A percentile compares a stretch with the other conserved stretches of the same genome.
phyloP scores from a whole-genome alignment of 2,113 vertebrate species.

The Orcinus orca region DNA sequence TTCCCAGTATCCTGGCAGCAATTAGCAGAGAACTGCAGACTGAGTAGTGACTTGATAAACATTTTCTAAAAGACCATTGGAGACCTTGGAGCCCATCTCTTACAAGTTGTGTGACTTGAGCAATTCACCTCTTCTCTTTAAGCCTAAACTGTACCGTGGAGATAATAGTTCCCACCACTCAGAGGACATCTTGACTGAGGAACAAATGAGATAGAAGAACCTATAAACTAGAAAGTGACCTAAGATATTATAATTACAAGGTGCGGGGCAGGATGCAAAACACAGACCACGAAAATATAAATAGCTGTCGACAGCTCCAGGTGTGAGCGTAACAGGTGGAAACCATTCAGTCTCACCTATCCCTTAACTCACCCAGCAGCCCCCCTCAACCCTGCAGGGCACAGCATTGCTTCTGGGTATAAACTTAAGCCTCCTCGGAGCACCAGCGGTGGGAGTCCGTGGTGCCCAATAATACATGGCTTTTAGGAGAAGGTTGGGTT shows the following conservation, averaged over 20 bases:
- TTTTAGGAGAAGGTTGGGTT: background rate
- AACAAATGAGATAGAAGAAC: background rate
- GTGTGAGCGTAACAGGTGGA: background rate
- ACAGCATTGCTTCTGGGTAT: background rate
- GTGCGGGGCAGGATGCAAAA: background rate
- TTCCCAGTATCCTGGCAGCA: background rate
- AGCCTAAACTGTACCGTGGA: background rate
- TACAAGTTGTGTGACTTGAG: background rate
- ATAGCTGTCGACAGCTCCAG: fast-evolving
- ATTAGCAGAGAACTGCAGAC: background rate
- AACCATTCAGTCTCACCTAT: background rate
- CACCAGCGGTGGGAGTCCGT: background rate
- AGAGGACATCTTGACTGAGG: background rate
- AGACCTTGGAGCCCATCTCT: background rate
- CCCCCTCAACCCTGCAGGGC: background rate
- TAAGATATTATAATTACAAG: background rate
- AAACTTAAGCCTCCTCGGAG: background rate
- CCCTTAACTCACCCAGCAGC: background rate
- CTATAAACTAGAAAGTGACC: background rate
- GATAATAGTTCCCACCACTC: background rate
- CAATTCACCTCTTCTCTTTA: background rate
- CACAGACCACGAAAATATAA: no score
- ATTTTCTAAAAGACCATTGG: background rate
- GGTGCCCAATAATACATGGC: fast-evolving
- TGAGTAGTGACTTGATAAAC: background rate